Evolutionary conservation across 1,140 invertebrate species (phyloP), one percentile per base, ranked within the genome.

Genomic region (Mesaphorura yosii): DNA sequence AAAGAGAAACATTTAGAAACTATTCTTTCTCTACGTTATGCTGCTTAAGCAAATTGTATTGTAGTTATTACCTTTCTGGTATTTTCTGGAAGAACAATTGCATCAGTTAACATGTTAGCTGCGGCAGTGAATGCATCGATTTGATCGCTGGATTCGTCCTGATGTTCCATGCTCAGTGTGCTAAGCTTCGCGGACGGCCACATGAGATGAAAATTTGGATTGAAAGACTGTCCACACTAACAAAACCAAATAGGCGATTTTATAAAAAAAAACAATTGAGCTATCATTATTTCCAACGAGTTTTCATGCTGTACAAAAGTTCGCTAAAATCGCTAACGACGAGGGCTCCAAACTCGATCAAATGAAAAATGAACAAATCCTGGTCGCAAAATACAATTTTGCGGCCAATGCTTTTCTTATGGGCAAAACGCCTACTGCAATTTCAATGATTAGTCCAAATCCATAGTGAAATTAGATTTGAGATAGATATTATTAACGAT

Each of bases 161-260:
- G 28, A 17, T 20, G 12, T 2, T 46, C 42, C 62, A 64, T 64
- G 26, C 42, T 19, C 17, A 57, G 45, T 12, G 41, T n/a, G 5
- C 51, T 49, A 0, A 57, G 28, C 17, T 47, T 51, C 5, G 56
- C 41, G 14, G 45, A 39, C 6, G 62, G 62, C 62, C 62, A 64
- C 51, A 57, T 55, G 22, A 62, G 51, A 49, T 57, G 51, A 15
- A 64, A 47, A 38, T 53, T 57, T 12, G 62, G 62, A 25, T 22
- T 40, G 42, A 62, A 64, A 6, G 53, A 34, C n/a, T 55, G 62
- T 15, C 62, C 62, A 57, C 62, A 64, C 62, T 64, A 44, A n/a
- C 41, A 34, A 40, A 7, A 31, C 3, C 26, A 42, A 52, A 37
- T 37, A 17, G 28, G 19, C 4, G 27, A 26, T 23, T 10, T 23